Base-by-base conservation (phyloP, 2,113 vertebrate genomes). In the Rallus limicola region DNA sequence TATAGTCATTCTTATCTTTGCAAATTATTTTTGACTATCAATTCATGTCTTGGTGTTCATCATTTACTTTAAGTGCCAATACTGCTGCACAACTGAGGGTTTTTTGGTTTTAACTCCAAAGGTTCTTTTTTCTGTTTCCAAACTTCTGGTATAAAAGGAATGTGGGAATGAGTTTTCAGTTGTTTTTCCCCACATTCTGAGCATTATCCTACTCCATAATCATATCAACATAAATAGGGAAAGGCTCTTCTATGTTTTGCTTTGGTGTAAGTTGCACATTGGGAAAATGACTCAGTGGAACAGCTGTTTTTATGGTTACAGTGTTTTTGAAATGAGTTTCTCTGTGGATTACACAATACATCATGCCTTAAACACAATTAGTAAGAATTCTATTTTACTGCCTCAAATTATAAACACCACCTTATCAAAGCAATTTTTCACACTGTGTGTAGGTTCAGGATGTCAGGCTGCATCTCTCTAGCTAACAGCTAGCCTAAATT, bases 291-390 rank as follows among this genome's bases (percentile, higher is more conserved):
- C 75, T 95, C 88, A 93, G 85, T 88, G 71, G 91, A 95, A 83
- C 82, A 93, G 86, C 86, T 94, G 88, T 7, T 96, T 94, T 93
- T 68, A 80, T 84, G 65, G 84, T 87, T 79, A 75, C 62, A 67
- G 33, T 80, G 56, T 55, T 94, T 94, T 80, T 92, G 62, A 93
- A 97, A 95, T 5, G 0, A 86, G 72, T 42, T 90, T 91, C 68
- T 95, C 84, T 91, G 56, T 78, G 75, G 91, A 88, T 93, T 92
- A 84, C n/a, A 90, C 80, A 88, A 89, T 65, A 67, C 46, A 92
- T 86, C 83, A 91, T 69, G 72, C n/a, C 74, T 94, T 84, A 88
- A 96, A 92, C 68, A 94, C 78, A 95, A 93, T 94, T 94, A 96
- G 86, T 63, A 87, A 86, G 92, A 80, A 84, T 64, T 96, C 87